phyloP scores from a whole-genome alignment of 2,888 invertebrate species.

The Euplagia quadripunctaria region DNA sequence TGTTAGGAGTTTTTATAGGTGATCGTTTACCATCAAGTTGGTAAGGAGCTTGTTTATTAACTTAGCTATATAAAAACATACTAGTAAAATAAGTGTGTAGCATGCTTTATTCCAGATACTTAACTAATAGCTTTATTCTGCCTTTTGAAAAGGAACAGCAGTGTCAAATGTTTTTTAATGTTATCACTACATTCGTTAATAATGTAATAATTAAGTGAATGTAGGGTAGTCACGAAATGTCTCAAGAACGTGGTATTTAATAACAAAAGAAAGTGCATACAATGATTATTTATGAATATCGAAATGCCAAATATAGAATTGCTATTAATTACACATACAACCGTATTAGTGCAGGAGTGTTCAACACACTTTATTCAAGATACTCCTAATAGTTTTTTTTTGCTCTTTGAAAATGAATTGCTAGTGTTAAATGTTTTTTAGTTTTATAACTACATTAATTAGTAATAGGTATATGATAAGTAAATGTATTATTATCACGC shows the following conservation, averaged over 20 bases:
- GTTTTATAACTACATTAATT: conserved; percentile 26
- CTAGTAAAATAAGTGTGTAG: neutral
- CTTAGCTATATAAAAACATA: too few species aligned
- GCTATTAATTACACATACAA: neutral
- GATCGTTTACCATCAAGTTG: too few species aligned
- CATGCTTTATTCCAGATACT: neutral
- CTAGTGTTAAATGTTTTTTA: conserved; percentile 19
- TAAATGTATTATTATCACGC: conserved; percentile 41
- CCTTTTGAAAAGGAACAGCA: conserved; percentile 27
- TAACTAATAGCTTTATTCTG: neutral
- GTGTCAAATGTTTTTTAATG: conserved; percentile 22
- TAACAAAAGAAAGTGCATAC: conserved; percentile 27
- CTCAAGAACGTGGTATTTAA: conserved; percentile 24
- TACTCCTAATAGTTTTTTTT: neutral
- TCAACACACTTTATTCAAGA: neutral
- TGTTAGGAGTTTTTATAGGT: too few species aligned
- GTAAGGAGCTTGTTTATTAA: too few species aligned
- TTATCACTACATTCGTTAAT: conserved; percentile 24
- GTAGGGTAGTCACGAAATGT: conserved; percentile 44
- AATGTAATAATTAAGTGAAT: conserved; percentile 30
- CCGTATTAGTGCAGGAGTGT: neutral
- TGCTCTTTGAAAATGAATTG: conserved; percentile 27
- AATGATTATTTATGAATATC: too few species aligned
- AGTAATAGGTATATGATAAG: conserved; percentile 20
- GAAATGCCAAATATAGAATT: neutral